Conservation (phyloP, 1,140 invertebrate species). For the Pentalonia nigronervosa region DNA sequence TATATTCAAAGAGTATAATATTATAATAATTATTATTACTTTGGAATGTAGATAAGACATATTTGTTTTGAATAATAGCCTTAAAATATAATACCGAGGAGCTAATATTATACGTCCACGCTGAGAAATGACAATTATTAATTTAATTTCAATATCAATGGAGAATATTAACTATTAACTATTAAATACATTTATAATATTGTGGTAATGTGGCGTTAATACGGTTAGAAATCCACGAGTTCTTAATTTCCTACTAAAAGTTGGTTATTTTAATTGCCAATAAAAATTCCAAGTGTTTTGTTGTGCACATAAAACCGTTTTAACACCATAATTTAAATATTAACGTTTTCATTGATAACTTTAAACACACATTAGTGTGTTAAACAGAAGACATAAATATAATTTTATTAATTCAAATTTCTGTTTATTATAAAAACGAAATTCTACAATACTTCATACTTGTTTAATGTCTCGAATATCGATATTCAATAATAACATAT, state of each 20-base stretch:
- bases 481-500: neutral
- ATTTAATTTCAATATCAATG: neutral
- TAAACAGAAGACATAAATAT: neutral
- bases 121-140: neutral
- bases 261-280: neutral
- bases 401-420: neutral
- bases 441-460: too few relatives aligned
- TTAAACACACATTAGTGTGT: neutral
- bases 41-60: constrained; percentile 8
- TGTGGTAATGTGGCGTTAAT: too few relatives aligned
- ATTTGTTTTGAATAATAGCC: too few relatives aligned
- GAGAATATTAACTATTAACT: neutral
- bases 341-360: too few relatives aligned
- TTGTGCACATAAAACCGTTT: neutral
- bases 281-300: neutral
- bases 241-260: neutral
- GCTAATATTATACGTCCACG: too few relatives aligned
- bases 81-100: too few relatives aligned
- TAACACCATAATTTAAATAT: neutral
- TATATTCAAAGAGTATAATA: neutral
- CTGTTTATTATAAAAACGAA: neutral
- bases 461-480: neutral
- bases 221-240: neutral
- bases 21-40: neutral
- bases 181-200: too few relatives aligned